Base-by-base conservation (phyloP, 2,797 vertebrate genomes). In the Xenopus petersii region DNA sequence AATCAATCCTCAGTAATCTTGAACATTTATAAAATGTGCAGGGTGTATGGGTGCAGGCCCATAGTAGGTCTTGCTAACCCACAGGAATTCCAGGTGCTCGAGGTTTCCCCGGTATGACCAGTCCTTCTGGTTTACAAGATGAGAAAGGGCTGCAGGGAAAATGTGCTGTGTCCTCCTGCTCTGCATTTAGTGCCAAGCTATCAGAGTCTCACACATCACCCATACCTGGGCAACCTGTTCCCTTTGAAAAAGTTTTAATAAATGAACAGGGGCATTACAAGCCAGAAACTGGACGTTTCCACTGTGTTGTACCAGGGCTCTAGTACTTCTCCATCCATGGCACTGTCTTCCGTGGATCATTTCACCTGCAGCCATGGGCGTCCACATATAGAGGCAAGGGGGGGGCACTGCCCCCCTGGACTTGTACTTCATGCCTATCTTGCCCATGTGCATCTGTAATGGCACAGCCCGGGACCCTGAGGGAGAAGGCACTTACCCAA, bases 291-390 rank as follows among this genome's bases (percentile, higher is more conserved):
- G 97, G 96, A 73, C 95, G 93, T 83, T 98, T 99, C 89, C 96
- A 94, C 79, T 98, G 96, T 75, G 93, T 90, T 80, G 93, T 99
- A 67, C 97, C 97, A 0, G 96, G 97, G 0, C 92, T 97, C 47
- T 98, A 98, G 81, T 98, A 98, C 89, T 97, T 99, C 0, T 89
- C 93, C 0, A 93, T 99, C 64, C 96, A 98, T 0, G 95, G 96
- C 83, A 99, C 97, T 0, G 97, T 99, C 47, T 98, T 96, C 89
- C 93, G 95, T 0, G 81, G 94, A 87, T 97, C 96, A 85, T 91
- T 98, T 75, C 97, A 98, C 87, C 96, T 98, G 0, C 96, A 99
- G 86, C 89, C 98, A 83, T 21, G 21, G 21, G 21, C 21, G 21
- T 21, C 21, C 21, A 21, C 21, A 21, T 21, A 21, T 21, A 21